Conservation (phyloP, 2,888 invertebrate genomes). For the Cheilosia urbana region DNA sequence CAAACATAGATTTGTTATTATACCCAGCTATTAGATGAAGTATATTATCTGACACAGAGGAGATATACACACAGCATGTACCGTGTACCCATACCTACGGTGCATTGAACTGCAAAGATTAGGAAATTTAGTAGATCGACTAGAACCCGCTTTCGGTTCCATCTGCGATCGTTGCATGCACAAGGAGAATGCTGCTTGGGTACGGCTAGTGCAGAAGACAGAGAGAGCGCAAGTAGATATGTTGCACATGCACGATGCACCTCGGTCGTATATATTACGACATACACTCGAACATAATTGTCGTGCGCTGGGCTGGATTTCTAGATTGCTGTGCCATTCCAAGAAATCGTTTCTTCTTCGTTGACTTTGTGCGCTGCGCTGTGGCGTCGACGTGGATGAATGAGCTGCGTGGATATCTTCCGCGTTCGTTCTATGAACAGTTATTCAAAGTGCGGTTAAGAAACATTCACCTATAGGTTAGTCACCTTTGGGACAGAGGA, state of each 20-base stretch:
- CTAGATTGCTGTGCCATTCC: neutral
- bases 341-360: constrained; percentile 34
- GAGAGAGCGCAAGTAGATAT: neutral
- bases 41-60: neutral
- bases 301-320: constrained; percentile 41
- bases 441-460: constrained; percentile 62
- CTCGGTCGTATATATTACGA: constrained; percentile 4
- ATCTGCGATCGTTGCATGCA: constrained; percentile 21
- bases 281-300: constrained; percentile 20
- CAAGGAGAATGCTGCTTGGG: constrained; percentile 9
- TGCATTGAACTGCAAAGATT: constrained; percentile 52
- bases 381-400: constrained; percentile 52
- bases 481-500: constrained; percentile 41
- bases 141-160: constrained; percentile 22
- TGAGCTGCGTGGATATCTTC: constrained; percentile 67
- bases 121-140: constrained; percentile 4
- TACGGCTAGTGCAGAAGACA: neutral
- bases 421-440: constrained; percentile 55
- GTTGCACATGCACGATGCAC: constrained; percentile 56
- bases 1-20: constrained; percentile 12
- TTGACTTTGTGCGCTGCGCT: constrained; percentile 6
- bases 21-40: neutral
- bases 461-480: constrained; percentile 58
- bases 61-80: constrained; percentile 2
- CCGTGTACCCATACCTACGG: constrained; percentile 5